phyloP scores from a whole-genome alignment of 2,797 vertebrate species.

The Hoplostethus atlanticus region DNA sequence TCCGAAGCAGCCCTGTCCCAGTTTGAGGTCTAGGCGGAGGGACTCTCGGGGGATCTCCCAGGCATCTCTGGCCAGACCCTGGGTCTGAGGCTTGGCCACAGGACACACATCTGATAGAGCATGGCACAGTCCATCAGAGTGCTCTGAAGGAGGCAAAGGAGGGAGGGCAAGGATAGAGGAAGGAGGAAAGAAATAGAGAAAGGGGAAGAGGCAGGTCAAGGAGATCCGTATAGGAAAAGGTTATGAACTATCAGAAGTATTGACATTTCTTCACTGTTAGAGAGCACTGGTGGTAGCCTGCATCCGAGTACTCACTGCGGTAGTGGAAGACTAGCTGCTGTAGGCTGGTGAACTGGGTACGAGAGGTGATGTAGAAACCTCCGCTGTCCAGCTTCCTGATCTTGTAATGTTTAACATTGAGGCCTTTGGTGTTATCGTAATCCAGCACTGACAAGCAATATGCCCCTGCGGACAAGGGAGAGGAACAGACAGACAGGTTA shows the following conservation, averaged over 20 bases:
- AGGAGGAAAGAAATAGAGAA: neutral
- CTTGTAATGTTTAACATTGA: constrained; percentile 98
- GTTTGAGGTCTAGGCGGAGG: constrained; percentile 93
- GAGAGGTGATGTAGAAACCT: constrained; percentile 97
- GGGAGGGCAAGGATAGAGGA: neutral
- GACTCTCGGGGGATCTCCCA: constrained; percentile 98
- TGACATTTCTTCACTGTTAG: neutral
- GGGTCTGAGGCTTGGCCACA: constrained; percentile 95
- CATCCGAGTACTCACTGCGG: constrained; percentile 88
- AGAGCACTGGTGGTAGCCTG: neutral
- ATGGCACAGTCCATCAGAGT: constrained; percentile 94
- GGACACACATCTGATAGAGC: constrained; percentile 94
- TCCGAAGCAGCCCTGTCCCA: constrained; percentile 98
- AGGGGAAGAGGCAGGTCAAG: neutral
- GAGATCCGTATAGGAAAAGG: neutral
- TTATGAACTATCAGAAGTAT: neutral
- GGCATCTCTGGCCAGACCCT: constrained; percentile 95
- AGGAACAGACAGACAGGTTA: constrained; percentile 54
- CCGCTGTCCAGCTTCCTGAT: constrained; percentile 97
- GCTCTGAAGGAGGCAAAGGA: constrained; percentile 81
- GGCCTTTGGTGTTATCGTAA: constrained; percentile 94
- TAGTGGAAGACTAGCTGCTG: constrained; percentile 98
- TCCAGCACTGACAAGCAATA: constrained; percentile 97
- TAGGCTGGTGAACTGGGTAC: constrained; percentile 95
- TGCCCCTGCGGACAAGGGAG: constrained; percentile 84